phyloP scores from a whole-genome alignment of 2,888 invertebrate species.

The Melikaiella ostensackeni region DNA sequence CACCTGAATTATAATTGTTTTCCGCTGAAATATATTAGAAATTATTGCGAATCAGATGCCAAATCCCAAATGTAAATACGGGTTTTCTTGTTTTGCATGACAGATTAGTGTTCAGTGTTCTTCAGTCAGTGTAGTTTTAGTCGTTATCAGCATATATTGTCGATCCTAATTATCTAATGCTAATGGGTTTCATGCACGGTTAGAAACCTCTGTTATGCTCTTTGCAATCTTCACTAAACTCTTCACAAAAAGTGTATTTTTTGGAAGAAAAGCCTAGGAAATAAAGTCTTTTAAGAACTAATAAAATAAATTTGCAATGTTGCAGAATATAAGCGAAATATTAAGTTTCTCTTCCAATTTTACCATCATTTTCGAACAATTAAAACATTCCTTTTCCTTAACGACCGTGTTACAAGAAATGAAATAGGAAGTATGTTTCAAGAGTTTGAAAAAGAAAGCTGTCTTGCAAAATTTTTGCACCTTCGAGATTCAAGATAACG shows the following conservation, averaged over 20 bases:
- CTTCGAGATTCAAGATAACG: too few species aligned
- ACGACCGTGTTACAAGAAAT: conserved; percentile 11
- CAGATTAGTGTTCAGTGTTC: conserved; percentile 25
- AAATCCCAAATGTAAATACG: too few species aligned
- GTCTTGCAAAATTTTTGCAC: too few species aligned
- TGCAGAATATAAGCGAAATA: neutral
- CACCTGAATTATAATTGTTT: too few species aligned
- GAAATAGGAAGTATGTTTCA: neutral
- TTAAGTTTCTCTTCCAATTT: conserved; percentile 21
- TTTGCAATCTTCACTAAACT: neutral
- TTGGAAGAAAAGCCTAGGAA: neutral
- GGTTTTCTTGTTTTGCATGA: too few species aligned
- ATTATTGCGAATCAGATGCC: too few species aligned
- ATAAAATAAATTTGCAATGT: neutral
- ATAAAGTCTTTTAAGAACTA: too few species aligned
- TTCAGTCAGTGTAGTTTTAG: conserved; percentile 1
- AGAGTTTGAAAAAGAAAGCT: neutral
- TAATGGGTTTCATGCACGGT: neutral
- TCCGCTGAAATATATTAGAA: too few species aligned
- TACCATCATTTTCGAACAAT: neutral
- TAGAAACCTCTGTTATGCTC: neutral
- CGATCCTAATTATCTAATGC: conserved; percentile 12
- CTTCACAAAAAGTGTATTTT: neutral
- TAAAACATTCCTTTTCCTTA: neutral
- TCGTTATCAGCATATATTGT: conserved; percentile 14